Evolutionary conservation across 2,113 vertebrate species (phyloP).

Genomic region (Coregonus clupeaformis): DNA sequence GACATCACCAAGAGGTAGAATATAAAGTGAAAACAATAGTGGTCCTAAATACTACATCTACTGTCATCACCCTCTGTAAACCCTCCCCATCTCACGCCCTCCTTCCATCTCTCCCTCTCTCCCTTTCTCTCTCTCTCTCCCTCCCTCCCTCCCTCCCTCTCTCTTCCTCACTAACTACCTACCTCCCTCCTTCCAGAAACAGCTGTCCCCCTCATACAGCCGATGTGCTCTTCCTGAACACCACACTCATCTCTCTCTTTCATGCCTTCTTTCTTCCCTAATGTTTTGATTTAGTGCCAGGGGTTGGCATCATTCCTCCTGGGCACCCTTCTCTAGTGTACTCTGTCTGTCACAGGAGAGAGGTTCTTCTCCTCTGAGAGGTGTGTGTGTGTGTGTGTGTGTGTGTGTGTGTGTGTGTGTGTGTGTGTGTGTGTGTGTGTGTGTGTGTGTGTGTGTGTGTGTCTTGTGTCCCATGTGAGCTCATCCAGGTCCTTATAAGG

Average conservation of each 20-base stretch:
- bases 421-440: too few relatives aligned
- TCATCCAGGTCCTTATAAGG: too few relatives aligned
- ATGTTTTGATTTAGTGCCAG: constrained; percentile 64
- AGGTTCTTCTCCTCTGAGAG: neutral
- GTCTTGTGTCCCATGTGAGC: too few relatives aligned
- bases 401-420: too few relatives aligned
- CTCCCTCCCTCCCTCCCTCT: neutral
- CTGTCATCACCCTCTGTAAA: too few relatives aligned
- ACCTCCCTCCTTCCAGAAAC: constrained; percentile 29
- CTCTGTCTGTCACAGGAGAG: neutral
- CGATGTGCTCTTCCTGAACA: constrained; percentile 52
- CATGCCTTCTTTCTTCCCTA: constrained; percentile 56
- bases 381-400: too few relatives aligned
- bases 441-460: too few relatives aligned
- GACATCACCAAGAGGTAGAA: too few relatives aligned
- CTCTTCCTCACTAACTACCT: neutral
- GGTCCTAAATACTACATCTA: too few relatives aligned
- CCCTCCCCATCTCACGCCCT: neutral
- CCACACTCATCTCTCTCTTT: constrained; percentile 50
- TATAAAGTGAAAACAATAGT: too few relatives aligned
- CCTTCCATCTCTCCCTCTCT: neutral
- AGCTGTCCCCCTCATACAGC: constrained; percentile 55
- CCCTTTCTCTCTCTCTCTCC: too few relatives aligned
- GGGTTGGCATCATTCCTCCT: constrained; percentile 45
- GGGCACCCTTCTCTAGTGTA: constrained; percentile 26